phyloP scores from a whole-genome alignment of 2,113 vertebrate genomes.

The Gobiocypris rarus region DNA sequence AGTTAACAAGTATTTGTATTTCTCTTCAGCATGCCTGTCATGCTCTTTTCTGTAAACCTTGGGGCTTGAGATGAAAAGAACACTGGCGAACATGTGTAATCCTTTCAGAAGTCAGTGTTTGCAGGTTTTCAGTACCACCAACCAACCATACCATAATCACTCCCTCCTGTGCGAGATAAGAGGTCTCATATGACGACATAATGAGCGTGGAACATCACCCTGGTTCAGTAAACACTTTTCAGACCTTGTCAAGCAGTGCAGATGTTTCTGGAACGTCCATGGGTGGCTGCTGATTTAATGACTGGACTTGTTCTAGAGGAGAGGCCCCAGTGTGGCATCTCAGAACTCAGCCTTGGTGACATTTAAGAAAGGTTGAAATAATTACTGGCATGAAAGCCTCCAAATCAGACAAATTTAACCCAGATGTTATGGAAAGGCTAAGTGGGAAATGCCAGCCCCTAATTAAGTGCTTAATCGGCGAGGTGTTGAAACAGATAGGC shows the following conservation, averaged over 20 bases:
- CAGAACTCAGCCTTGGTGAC: constrained; percentile 54
- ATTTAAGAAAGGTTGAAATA: constrained; percentile 64
- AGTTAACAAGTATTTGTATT: background rate
- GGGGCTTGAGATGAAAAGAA: constrained; percentile 14
- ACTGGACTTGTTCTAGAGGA: constrained; percentile 36
- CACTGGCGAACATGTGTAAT: background rate
- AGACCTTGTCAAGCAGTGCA: constrained; percentile 29
- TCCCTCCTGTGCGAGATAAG: constrained; percentile 26
- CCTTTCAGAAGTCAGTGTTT: background rate
- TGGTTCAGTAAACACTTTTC: constrained; percentile 41
- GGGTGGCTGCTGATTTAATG: constrained; percentile 45
- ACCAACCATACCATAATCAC: constrained; percentile 10
- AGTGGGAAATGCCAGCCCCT: constrained; percentile 58
- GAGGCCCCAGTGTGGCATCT: constrained; percentile 54
- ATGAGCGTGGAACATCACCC: constrained; percentile 38
- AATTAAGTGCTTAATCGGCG: constrained; percentile 51
- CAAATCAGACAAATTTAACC: constrained; percentile 63
- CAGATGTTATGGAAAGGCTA: constrained; percentile 60
- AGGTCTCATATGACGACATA: constrained; percentile 45
- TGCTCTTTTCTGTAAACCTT: background rate
- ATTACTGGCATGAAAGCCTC: constrained; percentile 59
- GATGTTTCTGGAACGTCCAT: constrained; percentile 35
- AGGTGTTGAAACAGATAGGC: constrained; percentile 34
- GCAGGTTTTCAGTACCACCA: background rate
- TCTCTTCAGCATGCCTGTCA: background rate